Evolutionary conservation across 2,113 vertebrate genomes (phyloP), one percentile per base, ranked within the genome.

Genomic region (Nothocercus julius): DNA sequence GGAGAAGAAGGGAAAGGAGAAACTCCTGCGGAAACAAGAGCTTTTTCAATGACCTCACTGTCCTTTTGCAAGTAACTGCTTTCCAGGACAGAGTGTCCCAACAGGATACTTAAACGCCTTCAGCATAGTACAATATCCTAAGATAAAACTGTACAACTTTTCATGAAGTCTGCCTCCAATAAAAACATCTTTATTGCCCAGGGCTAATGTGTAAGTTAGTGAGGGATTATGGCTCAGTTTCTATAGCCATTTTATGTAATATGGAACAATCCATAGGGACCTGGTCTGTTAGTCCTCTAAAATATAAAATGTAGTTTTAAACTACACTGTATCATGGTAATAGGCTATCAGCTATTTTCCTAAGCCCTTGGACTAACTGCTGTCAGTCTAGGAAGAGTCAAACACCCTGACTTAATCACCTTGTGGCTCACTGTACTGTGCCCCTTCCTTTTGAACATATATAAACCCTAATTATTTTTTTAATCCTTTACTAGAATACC

Each of bases 111-210:
- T 89, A 89, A 90, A 89, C 27, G 83, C 53, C 79, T 91, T 93
- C 70, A 70, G 78, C 84, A 54, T 5, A 59, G 38, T 70, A 85
- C 84, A 84, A 79, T 76, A 84, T 69, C 90, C 86, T 79, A 85
- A 89, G 87, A 91, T 92, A 91, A 97, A 96, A 91, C 74, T 2
- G 15, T 92, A 93, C 70, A 93, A 94, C 74, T 96, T 97, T 94
- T 96, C 90, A 95, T 89, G 89, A 97, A 97, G 94, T 97, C 96
- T 96, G 90, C 91, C 92, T 97, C 95, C 93, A 95, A 95, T 96
- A 95, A 97, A 97, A 98, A 93, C 88, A 94, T 95, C 87, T 92
- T 97, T 97, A 97, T 89, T 96, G 97, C 97, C 96, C 82, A 91
- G 91, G 96, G 97, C 96, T 96, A 97, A 96, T 91, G 85, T 90